Evolutionary conservation across 2,113 vertebrate genomes (phyloP).

Genomic region (Campylomormyrus numenius): DNA sequence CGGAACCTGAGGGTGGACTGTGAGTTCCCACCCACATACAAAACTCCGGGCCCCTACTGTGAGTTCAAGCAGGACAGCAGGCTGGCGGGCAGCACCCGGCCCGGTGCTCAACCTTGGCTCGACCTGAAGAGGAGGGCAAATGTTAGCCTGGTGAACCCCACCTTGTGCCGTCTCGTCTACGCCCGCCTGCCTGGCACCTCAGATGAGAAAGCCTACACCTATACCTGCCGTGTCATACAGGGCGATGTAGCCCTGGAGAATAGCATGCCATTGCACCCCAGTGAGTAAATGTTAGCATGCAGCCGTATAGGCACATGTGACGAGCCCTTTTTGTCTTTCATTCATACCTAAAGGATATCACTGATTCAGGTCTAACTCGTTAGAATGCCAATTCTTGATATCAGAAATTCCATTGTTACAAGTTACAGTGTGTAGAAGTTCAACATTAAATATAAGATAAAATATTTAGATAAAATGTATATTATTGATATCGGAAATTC

Average conservation of each 20-base stretch:
- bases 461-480: neutral
- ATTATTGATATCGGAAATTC: neutral
- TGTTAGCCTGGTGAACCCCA: slow-evolving; percentile 56
- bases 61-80: slow-evolving; percentile 67
- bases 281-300: slow-evolving; percentile 47
- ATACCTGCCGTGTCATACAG: slow-evolving; percentile 67
- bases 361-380: neutral
- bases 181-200: slow-evolving; percentile 47
- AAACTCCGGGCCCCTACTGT: slow-evolving; percentile 59
- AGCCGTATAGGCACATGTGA: neutral
- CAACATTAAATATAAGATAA: neutral
- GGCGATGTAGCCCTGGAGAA: slow-evolving; percentile 62
- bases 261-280: slow-evolving; percentile 65
- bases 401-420: neutral
- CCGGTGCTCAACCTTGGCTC: slow-evolving; percentile 52
- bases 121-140: slow-evolving; percentile 62
- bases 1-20: slow-evolving; percentile 63
- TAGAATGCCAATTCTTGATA: neutral
- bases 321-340: neutral
- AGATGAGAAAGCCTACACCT: slow-evolving; percentile 63
- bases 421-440: neutral
- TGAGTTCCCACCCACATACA: slow-evolving; percentile 55
- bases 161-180: slow-evolving; percentile 64
- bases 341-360: neutral
- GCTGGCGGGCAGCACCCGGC: slow-evolving; percentile 61